A percentile compares a stretch with the other conserved stretches of the same genome.
Evolutionary conservation across 2,888 invertebrate genomes (phyloP).

Genomic region (Drosophila atroscutellata): DNA sequence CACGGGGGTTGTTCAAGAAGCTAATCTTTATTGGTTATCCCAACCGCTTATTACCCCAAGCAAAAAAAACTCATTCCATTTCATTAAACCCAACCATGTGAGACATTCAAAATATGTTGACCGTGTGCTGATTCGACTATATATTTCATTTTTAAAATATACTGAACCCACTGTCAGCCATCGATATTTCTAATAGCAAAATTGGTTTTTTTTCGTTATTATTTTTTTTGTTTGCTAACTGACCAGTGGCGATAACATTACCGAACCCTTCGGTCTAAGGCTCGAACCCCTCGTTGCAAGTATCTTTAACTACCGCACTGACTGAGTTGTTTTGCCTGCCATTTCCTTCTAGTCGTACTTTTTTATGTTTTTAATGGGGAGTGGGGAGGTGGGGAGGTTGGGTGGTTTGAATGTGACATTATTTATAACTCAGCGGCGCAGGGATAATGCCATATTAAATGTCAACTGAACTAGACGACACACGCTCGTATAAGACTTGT

Average conservation of each 20-base stretch:
- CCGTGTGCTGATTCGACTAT: conserved; percentile 24
- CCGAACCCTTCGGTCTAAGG: conserved; percentile 20
- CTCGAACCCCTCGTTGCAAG: conserved; percentile 31
- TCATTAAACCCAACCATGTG: conserved; percentile 33
- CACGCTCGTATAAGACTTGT: conserved; percentile 64
- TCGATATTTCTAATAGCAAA: conserved; percentile 48
- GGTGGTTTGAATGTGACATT: conserved; percentile 57
- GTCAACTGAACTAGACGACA: conserved; percentile 75
- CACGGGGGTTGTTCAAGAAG: conserved; percentile 1
- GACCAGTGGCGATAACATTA: conserved; percentile 38
- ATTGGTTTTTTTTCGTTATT: conserved; percentile 29
- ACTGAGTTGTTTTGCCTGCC: conserved; percentile 17
- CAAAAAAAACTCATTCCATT: conserved; percentile 21
- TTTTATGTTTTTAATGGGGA: conserved; percentile 69
- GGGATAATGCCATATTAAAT: conserved; percentile 78
- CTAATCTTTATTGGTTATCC: conserved; percentile 50
- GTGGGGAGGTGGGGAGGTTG: conserved; percentile 15
- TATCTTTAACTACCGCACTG: conserved; percentile 43
- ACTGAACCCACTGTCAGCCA: conserved; percentile 21
- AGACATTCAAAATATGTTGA: conserved; percentile 62
- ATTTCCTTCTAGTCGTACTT: conserved; percentile 35
- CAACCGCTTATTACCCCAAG: conserved; percentile 22
- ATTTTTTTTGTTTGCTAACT: conserved; percentile 20
- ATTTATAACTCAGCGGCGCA: conserved; percentile 78
- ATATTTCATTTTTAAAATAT: conserved; percentile 55